Conservation (phyloP, 2,888 invertebrate genomes). For the Nesidiocoris tenuis region DNA sequence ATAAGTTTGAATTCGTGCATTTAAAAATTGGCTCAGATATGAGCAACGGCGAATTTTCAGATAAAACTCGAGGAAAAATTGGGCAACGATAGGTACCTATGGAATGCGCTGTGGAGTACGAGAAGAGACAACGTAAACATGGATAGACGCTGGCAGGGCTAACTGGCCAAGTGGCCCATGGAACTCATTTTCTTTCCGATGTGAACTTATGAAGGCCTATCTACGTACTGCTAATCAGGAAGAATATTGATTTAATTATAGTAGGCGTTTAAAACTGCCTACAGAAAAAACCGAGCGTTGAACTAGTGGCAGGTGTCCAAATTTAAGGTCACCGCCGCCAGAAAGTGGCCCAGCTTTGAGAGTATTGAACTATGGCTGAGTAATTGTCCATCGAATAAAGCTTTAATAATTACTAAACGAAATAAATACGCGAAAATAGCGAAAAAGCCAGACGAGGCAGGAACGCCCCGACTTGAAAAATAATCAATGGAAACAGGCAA, state of each 20-base stretch:
- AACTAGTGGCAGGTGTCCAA: conserved; percentile 38
- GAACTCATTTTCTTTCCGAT: background rate
- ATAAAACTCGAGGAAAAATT: no score
- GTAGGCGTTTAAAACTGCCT: background rate
- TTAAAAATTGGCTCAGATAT: no score
- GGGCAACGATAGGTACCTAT: no score
- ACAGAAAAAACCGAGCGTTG: conserved; percentile 12
- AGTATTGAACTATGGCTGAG: no score
- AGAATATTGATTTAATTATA: conserved; percentile 22
- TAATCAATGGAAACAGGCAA: conserved; percentile 40
- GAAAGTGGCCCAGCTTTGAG: background rate
- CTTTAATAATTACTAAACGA: no score
- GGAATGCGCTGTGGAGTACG: conserved; percentile 4
- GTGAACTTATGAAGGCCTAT: conserved; percentile 23
- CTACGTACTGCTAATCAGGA: conserved; percentile 10
- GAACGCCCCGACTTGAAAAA: conserved; percentile 1
- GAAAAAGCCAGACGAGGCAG: no score
- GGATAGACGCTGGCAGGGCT: background rate
- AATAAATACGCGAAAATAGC: background rate
- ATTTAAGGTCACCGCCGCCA: conserved; percentile 7
- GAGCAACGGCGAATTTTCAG: background rate
- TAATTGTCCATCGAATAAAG: no score
- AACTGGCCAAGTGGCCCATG: background rate
- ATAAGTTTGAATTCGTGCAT: no score
- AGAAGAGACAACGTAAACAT: conserved; percentile 22